phyloP scores from a whole-genome alignment of 2,888 invertebrate species.

The Drosophila testacea region DNA sequence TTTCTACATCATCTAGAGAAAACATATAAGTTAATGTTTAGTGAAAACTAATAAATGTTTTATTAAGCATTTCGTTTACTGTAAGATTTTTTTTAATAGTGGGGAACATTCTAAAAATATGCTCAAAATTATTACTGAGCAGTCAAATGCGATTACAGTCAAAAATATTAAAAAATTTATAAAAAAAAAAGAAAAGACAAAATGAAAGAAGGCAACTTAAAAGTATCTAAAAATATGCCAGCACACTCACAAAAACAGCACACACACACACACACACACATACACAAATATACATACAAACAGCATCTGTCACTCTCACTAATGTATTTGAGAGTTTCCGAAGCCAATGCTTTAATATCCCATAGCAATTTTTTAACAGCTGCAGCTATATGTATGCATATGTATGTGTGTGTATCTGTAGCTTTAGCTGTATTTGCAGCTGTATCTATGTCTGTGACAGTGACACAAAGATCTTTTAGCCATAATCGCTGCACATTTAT shows the following conservation, averaged over 20 bases:
- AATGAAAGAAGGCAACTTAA: conserved; percentile 13
- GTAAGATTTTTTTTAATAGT: too few species aligned
- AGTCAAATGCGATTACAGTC: too few species aligned
- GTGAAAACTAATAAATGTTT: too few species aligned
- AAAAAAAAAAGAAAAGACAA: background rate
- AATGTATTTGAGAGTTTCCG: conserved; percentile 31
- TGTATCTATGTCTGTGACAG: conserved; percentile 51
- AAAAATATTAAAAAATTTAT: conserved; percentile 36
- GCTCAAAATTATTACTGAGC: too few species aligned
- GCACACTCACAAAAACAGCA: background rate
- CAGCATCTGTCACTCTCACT: conserved; percentile 36
- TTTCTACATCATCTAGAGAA: too few species aligned
- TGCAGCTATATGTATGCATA: conserved; percentile 19
- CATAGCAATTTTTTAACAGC: conserved; percentile 48
- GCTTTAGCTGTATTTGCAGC: conserved; percentile 10
- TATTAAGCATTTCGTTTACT: too few species aligned
- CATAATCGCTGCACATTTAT: conserved; percentile 78
- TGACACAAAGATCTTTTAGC: conserved; percentile 66
- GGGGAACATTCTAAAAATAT: too few species aligned
- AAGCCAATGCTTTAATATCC: conserved; percentile 53
- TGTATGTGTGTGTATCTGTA: conserved; percentile 22
- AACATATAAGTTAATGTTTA: too few species aligned
- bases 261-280: background rate
- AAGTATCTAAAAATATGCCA: conserved; percentile 52
- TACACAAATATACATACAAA: conserved; percentile 12